Percentiles rank a stretch among this genome's conserved stretches.
Evolutionary conservation across 1,140 invertebrate genomes (phyloP).

Genomic region (Rhopalosiphum padi): DNA sequence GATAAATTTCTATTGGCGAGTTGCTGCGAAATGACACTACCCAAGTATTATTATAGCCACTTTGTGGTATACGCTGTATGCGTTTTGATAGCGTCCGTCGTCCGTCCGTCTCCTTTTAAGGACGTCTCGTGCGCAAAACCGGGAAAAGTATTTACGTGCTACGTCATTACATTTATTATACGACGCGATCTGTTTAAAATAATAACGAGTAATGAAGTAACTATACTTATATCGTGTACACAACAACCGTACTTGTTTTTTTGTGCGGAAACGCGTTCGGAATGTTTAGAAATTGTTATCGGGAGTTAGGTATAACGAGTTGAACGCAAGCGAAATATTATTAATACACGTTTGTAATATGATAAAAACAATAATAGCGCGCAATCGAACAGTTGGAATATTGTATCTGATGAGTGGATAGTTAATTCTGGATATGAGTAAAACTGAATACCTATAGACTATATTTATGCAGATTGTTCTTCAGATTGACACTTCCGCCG

Average conservation of each 20-base stretch:
- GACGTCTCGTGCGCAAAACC: slow-evolving; percentile 27
- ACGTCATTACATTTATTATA: not conserved
- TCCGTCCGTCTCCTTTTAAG: slow-evolving; percentile 22
- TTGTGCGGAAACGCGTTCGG: not conserved
- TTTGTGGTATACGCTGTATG: not conserved
- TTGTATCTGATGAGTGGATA: not conserved
- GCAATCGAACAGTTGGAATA: not conserved
- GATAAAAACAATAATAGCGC: not conserved
- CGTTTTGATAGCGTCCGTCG: not conserved
- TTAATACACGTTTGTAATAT: not conserved
- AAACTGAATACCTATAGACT: not conserved
- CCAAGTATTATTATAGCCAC: not conserved
- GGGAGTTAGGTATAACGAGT: not conserved
- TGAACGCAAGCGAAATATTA: not conserved
- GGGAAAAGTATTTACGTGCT: not conserved
- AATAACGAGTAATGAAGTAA: slow-evolving; percentile 14
- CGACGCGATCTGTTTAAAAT: not conserved
- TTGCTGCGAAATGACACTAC: not conserved
- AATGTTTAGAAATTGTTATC: slow-evolving; percentile 17
- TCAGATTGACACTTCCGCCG: not conserved
- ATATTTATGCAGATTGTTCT: slow-evolving; percentile 28
- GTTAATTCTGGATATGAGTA: not conserved
- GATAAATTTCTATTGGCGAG: not conserved
- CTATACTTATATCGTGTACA: not conserved
- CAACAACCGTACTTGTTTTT: not conserved